Evolutionary conservation across 2,888 invertebrate species (phyloP).

Genomic region (Octonoba sinensis): DNA sequence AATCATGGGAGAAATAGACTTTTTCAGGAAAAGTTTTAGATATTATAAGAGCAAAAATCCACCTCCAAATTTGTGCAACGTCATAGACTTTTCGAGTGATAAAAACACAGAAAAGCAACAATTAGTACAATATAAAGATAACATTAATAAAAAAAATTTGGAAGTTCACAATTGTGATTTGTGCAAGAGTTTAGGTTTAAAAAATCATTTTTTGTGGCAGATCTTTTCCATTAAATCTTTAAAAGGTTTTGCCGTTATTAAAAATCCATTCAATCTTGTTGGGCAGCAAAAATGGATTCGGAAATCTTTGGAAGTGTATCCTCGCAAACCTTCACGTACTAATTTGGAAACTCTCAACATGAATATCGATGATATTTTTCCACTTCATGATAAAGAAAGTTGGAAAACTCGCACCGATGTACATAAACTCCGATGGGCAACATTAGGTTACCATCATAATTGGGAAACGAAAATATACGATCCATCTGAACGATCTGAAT

Average conservation of each 20-base stretch:
- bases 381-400: not conserved
- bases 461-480: constrained; percentile 90
- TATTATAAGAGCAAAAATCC: constrained; percentile 80
- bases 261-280: constrained; percentile 83
- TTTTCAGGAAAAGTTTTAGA: constrained; percentile 83
- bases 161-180: not conserved
- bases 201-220: constrained; percentile 76
- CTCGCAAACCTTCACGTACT: constrained; percentile 76
- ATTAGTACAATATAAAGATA: too few relatives aligned
- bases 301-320: constrained; percentile 82
- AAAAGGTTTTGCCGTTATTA: constrained; percentile 82
- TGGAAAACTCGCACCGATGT: constrained; percentile 6
- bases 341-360: constrained; percentile 69
- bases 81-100: constrained; percentile 75
- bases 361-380: constrained; percentile 30
- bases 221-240: constrained; percentile 76
- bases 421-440: constrained; percentile 87
- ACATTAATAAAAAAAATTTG: not conserved
- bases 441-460: constrained; percentile 96
- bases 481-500: constrained; percentile 58
- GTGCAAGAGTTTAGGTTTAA: constrained; percentile 72
- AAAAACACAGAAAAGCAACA: too few relatives aligned
- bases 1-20: not conserved
- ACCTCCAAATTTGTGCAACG: constrained; percentile 77
- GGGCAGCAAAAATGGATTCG: constrained; percentile 89